Evolutionary conservation across 2,113 vertebrate species (phyloP).

Genomic region (Muscicapa adusta): DNA sequence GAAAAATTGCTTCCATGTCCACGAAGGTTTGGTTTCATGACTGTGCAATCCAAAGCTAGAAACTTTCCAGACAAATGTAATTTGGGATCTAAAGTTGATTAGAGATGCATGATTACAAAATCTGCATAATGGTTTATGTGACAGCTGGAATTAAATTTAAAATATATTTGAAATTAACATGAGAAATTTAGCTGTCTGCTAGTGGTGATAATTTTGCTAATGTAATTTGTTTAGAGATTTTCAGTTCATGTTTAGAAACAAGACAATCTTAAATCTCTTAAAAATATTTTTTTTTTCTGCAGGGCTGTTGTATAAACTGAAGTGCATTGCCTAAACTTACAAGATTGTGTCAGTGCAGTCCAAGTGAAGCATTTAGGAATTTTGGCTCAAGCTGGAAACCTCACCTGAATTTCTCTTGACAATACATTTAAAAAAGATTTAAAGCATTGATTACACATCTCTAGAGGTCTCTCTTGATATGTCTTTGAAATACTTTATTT

Average conservation of each 20-base stretch:
- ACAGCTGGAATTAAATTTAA: constrained; percentile 33
- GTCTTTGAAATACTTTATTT: background rate
- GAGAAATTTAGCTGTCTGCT: background rate
- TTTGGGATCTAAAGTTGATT: constrained; percentile 51
- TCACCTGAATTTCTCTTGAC: background rate
- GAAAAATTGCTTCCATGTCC: background rate
- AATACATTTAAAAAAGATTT: background rate
- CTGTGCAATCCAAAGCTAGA: background rate
- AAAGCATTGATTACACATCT: background rate
- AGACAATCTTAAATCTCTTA: background rate
- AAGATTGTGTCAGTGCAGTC: background rate
- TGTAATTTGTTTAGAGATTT: background rate
- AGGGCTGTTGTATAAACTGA: background rate
- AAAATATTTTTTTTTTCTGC: background rate
- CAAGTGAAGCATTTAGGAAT: background rate
- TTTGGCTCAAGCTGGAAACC: background rate
- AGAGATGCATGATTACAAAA: constrained; percentile 30
- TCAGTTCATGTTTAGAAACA: background rate
- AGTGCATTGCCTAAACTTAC: accelerated
- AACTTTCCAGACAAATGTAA: background rate
- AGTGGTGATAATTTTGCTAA: constrained; percentile 14
- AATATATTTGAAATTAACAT: background rate
- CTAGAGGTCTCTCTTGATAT: background rate
- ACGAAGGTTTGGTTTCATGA: background rate
- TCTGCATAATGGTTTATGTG: background rate